Evolutionary conservation across 2,888 invertebrate genomes (phyloP), one percentile per base, ranked within the genome.

Genomic region (Ditula angustiorana): DNA sequence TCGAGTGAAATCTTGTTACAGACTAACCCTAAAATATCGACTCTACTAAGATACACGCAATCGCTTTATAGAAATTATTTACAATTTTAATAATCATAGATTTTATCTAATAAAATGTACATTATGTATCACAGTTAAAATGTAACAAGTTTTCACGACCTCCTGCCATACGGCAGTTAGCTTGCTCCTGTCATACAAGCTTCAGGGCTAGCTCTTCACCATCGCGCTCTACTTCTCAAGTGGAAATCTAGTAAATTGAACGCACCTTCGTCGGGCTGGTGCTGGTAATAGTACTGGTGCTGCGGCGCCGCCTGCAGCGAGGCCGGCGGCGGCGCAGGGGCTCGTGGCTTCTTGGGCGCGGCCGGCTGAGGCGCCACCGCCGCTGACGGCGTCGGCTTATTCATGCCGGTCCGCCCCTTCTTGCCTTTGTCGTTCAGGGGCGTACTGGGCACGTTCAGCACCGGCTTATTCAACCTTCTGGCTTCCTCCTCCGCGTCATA

Each of bases 171-270:
- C 75, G 88, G 90, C 87, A 85, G 86, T 85, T 85, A 89, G 91
- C 91, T 92, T 87, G 92, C 93, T 93, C 93, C 93, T 93, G 93
- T 93, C 93, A 93, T 93, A 93, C 93, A 90, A 92, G 93, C 93
- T 91, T 90, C 90, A 90, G 92, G 92, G 93, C 92, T 88, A 89
- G 92, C 90, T 88, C 89, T 93, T 93, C 93, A 93, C 93, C 93
- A 94, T 83, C 93, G 90, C 92, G 93, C 93, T 88, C 93, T 89
- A 90, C 89, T 93, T 87, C 93, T 84, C 84, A 93, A 89, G 82
- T 93, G 93, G 85, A 93, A 93, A 88, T 93, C 93, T 88, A 93
- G 83, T 84, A 93, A 90, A 88, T 92, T 93, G 88, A 93, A 94
- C 93, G 92, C 92, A 94, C 93, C 93, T 94, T 93, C 93, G 75